Evolutionary conservation across 1,140 invertebrate genomes (phyloP), one percentile per base, ranked within the genome.

Genomic region (Ditylenchus dipsaci): DNA sequence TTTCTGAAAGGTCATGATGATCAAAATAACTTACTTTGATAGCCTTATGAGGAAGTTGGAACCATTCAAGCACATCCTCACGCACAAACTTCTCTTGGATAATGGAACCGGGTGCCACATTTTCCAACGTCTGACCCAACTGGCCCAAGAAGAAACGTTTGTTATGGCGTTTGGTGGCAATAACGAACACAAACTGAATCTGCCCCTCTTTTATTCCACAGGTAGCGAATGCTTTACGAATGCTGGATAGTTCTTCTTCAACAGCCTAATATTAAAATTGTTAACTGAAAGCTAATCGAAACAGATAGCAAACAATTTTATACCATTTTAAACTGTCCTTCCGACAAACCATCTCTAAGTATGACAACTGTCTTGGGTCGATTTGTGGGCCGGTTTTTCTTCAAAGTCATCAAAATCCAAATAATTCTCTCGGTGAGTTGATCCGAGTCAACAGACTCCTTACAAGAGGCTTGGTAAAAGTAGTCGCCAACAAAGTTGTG

Each of bases 401-500:
- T 62, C 27, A 69, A 47, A 60, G 53, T 70, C 19, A 17, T 26
- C 3, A 70, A 49, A 33, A 69, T 62, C 67, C 67, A 67, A 9
- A 23, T n/a, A 17, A 68, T 42, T 15, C 67, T 49, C 26, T 69
- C 63, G n/a, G 67, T 29, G 15, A 70, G 61, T 62, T 70, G 68
- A 11, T 26, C 17, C 8, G 17, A 45, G 68, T 70, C 68, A 21
- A 70, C 33, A 8, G 53, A 53, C 23, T 70, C 68, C 27, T 62
- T 30, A 1, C 68, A 19, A 11, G 66, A 23, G 47, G 70, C 67
- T 27, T 68, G 67, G n/a, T 47, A 68, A 62, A 70, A 70, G 33
- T 68, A 70, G 33, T 70, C 68, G 13, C 68, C 68, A 33, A 69
- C 66, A 29, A 70, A 70, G 38, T 27, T 59, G 45, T 70, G 63